Evolutionary conservation across 1,140 invertebrate genomes (phyloP), one percentile per base, ranked within the genome.

Genomic region (Drosophila bocqueti): DNA sequence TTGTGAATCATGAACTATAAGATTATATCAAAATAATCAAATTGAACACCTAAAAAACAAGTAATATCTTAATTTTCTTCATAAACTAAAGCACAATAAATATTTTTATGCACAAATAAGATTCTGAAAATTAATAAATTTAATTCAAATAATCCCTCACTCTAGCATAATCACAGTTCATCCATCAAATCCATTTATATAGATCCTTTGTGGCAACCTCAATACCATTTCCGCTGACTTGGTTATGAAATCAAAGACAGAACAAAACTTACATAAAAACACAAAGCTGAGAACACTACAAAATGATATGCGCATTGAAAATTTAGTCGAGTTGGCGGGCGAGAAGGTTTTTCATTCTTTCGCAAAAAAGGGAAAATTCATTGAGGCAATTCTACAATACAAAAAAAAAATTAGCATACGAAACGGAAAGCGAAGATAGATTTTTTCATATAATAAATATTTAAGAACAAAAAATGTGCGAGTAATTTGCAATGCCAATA

Each of bases 211-310:
- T 24, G 55, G 47, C 76, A 86, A 83, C 81, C 84, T 74, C 81
- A 74, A 81, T 89, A 47, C 68, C 81, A 81, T 89, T 90, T 89
- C 84, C 84, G 85, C 57, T 66, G 42, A 57, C 38, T 57, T 50
- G 62, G 84, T 89, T 89, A 89, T 89, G 85, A 89, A 87, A 81
- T 71, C 68, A 81, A 66, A 66, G 57, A 64, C 45, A 43, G 65
- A n/a, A 24, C 66, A 58, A 58, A 73, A 63, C 84, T 89, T 89
- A 89, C 85, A 89, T 89, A 89, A 89, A 89, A 90, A 89, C 42
- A 42, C 61, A 60, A 34, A 43, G 21, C 40, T 15, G 29, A 18
- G 9, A 45, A 54, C 52, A 55, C 31, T 63, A 64, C 26, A 50
- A 74, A 86, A 89, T 80, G 67, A 80, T 89, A 89, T 87, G 83